Evolutionary conservation across 1,140 invertebrate species (phyloP), one percentile per base, ranked within the genome.

Genomic region (Acromyrmex echinatior): DNA sequence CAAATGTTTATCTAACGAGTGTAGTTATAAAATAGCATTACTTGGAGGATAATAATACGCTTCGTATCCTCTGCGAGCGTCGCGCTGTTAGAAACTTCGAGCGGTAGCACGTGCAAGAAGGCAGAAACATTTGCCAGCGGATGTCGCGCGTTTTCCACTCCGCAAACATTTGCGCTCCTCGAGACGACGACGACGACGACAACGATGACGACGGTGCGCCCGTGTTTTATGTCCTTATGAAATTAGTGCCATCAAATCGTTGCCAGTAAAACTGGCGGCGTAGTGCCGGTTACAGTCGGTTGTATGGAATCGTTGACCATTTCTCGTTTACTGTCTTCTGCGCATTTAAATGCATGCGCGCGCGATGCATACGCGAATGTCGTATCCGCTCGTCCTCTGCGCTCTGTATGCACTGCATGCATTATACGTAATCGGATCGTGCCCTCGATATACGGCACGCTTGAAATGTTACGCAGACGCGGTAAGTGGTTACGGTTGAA

Each of bases 361-460:
- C 16, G 88, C 88, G 79, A 90, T 84, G 79, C 53, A 90, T 84
- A 79, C 74, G 60, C 31, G 89, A 84, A 90, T 68, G 63, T 60
- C 74, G 53, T 74, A 74, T 39, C 28, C 66, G 6, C 16, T 25
- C 25, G 25, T 25, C 25, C n/a, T 39, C 18, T 28, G 5, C 39
- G 14, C 60, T 74, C 53, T 21, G 49, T 21, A 65, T 39, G 62
- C 70, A n/a, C 66, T 51, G 84, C 82, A 66, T 74, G 88, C 56
- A 58, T 63, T 58, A 71, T 84, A 84, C 60, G 88, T 60, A 87
- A 78, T 84, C 85, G 81, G 88, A 90, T 89, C 89, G 85, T 84
- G 87, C 65, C 85, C 78, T 49, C 85, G 78, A 89, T 90, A 87
- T 89, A 89, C 79, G 82, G 84, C 66, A 62, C 86, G 88, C 77